Conservation (phyloP, 2,797 vertebrate species). For the Amazonetta brasiliensis region DNA sequence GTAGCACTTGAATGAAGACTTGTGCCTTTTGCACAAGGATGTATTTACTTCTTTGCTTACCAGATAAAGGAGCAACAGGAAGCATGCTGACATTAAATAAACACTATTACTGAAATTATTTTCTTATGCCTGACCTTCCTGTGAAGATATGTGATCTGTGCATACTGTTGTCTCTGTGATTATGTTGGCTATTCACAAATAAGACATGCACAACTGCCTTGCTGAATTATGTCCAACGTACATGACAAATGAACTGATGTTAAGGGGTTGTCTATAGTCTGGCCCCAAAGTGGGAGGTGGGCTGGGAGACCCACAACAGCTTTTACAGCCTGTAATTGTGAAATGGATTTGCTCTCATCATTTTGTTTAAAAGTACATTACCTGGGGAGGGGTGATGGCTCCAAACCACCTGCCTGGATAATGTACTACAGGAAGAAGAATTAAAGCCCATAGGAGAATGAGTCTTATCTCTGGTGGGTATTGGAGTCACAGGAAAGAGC, state of each 20-base stretch:
- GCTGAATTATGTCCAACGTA: background rate
- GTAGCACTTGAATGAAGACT: background rate
- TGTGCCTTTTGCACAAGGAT: background rate
- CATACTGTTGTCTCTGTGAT: background rate
- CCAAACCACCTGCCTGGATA: background rate
- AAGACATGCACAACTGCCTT: background rate
- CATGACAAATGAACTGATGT: background rate
- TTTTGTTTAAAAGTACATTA: background rate
- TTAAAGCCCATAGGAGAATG: background rate
- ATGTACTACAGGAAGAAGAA: background rate
- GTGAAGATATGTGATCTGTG: background rate
- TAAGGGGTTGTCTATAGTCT: background rate
- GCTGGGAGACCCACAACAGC: background rate
- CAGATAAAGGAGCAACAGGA: background rate
- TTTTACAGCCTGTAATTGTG: background rate
- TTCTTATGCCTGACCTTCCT: background rate
- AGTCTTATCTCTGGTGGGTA: background rate
- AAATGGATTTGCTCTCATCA: background rate
- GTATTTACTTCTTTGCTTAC: background rate
- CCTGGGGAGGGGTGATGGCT: background rate
- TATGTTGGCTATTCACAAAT: background rate
- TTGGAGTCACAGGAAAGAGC: background rate
- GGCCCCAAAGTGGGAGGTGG: background rate
- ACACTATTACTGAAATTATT: background rate
- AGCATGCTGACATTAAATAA: background rate